A percentile compares a stretch with the other conserved stretches of the same genome.
Evolutionary conservation across 2,113 vertebrate genomes (phyloP).

Genomic region (Thunnus thynnus): DNA sequence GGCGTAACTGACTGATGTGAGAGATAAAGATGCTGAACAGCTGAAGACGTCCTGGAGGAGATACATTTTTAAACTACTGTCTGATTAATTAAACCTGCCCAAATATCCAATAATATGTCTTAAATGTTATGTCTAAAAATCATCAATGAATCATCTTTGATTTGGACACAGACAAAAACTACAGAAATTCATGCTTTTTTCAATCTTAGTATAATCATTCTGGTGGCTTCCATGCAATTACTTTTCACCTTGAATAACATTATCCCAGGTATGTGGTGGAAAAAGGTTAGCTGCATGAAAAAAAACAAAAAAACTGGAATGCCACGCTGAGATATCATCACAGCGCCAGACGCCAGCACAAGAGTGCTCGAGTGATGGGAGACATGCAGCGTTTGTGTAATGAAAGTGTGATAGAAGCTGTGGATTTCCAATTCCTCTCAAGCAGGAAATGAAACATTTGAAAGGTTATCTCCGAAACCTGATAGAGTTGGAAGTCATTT

Average conservation of each 20-base stretch:
- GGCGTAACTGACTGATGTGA: neutral
- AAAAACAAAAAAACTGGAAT: neutral
- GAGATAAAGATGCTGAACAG: neutral
- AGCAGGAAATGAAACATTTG: conserved; percentile 53
- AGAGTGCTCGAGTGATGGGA: conserved; percentile 22
- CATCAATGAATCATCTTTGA: neutral
- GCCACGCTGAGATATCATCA: conserved; percentile 30
- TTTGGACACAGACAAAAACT: neutral
- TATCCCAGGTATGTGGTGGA: neutral
- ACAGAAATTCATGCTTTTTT: conserved; percentile 6
- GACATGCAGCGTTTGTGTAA: conserved; percentile 40
- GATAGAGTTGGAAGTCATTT: conserved; percentile 34
- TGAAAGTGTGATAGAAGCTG: conserved; percentile 39
- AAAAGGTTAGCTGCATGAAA: conserved; percentile 16
- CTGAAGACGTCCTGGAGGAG: no score
- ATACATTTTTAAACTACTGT: neutral
- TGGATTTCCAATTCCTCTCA: conserved; percentile 53
- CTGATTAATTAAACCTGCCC: neutral
- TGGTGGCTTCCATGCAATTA: neutral
- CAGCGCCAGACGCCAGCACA: conserved; percentile 4
- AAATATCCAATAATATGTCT: neutral
- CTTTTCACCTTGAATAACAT: conserved; percentile 40
- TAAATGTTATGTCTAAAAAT: neutral
- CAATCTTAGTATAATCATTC: conserved; percentile 1
- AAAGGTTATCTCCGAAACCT: conserved; percentile 13